These are phyloP conservation scores for Nomada lathburiana DNA, from an alignment of 2,888 invertebrate species.

Conservation along the genomic window DNA sequence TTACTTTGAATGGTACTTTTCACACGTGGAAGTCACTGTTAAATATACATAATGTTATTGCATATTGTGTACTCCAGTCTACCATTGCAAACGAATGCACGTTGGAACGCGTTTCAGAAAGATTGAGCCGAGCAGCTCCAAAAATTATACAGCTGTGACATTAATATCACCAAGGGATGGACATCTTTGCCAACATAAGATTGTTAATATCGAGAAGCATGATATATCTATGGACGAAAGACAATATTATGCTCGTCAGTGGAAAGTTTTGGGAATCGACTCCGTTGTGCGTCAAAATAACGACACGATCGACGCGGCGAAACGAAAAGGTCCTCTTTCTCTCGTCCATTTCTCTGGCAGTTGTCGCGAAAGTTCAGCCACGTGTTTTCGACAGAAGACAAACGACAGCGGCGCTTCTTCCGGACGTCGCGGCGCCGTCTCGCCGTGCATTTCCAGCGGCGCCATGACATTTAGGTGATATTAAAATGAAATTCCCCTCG, in stretches of 20 bases:
- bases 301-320: neutral
- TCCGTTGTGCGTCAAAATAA: constrained; percentile 1
- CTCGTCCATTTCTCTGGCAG: constrained; percentile 2
- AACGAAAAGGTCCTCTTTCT: neutral
- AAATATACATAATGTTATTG: too few relatives aligned
- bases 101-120: too few relatives aligned
- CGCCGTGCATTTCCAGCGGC: constrained; percentile 36
- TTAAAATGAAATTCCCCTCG: constrained; percentile 59
- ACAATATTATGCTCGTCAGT: neutral
- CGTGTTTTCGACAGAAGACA: constrained; percentile 49
- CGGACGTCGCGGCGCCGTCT: constrained; percentile 4
- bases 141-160: too few relatives aligned
- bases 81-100: too few relatives aligned
- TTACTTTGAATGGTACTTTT: too few relatives aligned
- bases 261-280: neutral
- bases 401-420: constrained; percentile 37
- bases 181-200: too few relatives aligned
- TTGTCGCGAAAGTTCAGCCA: constrained; percentile 37
- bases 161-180: too few relatives aligned
- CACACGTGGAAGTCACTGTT: too few relatives aligned
- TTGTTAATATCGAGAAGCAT: too few relatives aligned
- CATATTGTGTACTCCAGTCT: too few relatives aligned
- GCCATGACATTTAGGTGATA: constrained; percentile 59
- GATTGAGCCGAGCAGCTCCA: too few relatives aligned
- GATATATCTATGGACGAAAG: neutral